These are phyloP conservation scores for Thamnophis sirtalis DNA, from an alignment of 2,113 vertebrate species.

Conservation along the genomic window DNA sequence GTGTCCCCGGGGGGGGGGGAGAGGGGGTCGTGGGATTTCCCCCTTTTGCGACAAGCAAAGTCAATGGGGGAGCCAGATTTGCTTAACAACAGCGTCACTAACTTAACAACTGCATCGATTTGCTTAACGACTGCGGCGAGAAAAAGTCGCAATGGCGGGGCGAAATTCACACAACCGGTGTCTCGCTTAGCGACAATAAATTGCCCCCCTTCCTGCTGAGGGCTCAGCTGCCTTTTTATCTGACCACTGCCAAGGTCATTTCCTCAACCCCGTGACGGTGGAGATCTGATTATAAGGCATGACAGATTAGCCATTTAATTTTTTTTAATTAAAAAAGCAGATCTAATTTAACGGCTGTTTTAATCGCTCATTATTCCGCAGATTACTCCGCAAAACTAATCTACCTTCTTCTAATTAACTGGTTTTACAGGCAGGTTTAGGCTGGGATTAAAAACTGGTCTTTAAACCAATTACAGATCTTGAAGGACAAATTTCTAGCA, in stretches of 20 bases:
- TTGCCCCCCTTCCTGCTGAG: too few relatives aligned
- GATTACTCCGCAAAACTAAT: not conserved
- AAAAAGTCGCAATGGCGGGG: not conserved
- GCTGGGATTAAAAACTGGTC: not conserved
- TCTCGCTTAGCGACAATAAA: too few relatives aligned
- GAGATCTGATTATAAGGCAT: not conserved
- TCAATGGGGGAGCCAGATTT: accelerated
- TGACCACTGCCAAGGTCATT: not conserved
- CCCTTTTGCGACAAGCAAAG: not conserved
- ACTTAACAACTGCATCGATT: not conserved
- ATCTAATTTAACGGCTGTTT: not conserved
- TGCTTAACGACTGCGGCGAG: not conserved
- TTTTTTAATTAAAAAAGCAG: not conserved
- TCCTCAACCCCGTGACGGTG: too few relatives aligned
- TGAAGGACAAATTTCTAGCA: not conserved
- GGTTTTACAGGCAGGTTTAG: not conserved
- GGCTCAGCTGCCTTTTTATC: not conserved
- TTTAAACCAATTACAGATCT: not conserved
- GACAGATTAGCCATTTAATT: not conserved
- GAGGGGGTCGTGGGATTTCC: not conserved
- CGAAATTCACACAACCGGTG: too few relatives aligned
- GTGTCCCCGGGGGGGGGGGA: too few relatives aligned
- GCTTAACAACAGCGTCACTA: not conserved
- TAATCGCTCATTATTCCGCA: not conserved
- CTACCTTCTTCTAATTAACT: not conserved